phyloP scores from a whole-genome alignment of 2,888 invertebrate species.

The Tortricodes alternella region DNA sequence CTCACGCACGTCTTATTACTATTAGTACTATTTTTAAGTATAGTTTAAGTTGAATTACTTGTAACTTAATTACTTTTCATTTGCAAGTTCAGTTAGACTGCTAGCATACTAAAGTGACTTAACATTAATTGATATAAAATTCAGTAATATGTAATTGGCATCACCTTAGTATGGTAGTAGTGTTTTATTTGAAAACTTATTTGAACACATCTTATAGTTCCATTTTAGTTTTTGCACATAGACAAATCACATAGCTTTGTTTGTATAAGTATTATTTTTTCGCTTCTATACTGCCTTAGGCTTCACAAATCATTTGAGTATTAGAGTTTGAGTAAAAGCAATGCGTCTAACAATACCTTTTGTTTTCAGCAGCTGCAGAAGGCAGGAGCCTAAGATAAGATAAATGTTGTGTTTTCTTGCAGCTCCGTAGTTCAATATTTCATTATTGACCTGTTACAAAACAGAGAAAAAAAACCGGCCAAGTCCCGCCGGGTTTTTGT shows the following conservation, averaged over 20 bases:
- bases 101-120: neutral
- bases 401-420: conserved; percentile 23
- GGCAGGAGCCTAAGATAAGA: conserved; percentile 29
- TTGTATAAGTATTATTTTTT: neutral
- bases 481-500: no score
- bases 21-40: conserved; percentile 15
- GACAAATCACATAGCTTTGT: neutral
- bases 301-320: neutral
- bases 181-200: conserved; percentile 3
- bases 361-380: conserved; percentile 27
- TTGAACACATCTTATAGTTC: conserved; percentile 3
- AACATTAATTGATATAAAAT: neutral
- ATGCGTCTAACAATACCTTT: conserved; percentile 21
- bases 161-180: conserved; percentile 7
- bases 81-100: neutral
- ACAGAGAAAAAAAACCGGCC: no score
- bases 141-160: neutral
- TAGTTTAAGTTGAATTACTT: conserved; percentile 21
- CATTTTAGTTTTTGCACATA: neutral
- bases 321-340: conserved; percentile 2
- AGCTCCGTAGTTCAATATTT: conserved; percentile 1
- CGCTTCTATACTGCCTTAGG: conserved; percentile 9
- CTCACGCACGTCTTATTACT: conserved; percentile 25
- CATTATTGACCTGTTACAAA: no score
- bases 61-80: neutral